These are phyloP conservation scores for Sinocyclocheilus anshuiensis DNA, from an alignment of 2,113 vertebrate genomes.

Conservation along the genomic window DNA sequence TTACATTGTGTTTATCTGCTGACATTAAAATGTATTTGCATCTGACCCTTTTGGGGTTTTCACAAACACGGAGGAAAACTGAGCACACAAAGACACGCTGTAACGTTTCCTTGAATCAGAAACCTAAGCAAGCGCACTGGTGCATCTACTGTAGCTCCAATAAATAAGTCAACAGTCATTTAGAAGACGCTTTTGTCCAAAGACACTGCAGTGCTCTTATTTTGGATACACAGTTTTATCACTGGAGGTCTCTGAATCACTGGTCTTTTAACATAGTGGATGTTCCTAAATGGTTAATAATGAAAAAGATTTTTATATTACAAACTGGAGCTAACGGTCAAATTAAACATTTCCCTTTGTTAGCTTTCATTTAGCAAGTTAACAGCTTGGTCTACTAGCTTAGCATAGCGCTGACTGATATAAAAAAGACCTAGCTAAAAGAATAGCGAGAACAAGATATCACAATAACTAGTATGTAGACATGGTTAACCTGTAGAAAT, in stretches of 20 bases:
- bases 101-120: neutral
- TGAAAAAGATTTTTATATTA: too few relatives aligned
- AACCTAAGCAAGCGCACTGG: neutral
- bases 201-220: neutral
- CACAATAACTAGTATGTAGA: neutral
- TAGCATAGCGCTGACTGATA: neutral
- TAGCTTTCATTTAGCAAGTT: neutral
- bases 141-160: neutral
- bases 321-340: neutral
- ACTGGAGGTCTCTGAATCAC: neutral
- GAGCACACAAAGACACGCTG: neutral
- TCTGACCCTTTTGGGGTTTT: neutral
- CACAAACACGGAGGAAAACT: neutral
- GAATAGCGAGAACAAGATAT: neutral
- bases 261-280: neutral
- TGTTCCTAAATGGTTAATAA: neutral
- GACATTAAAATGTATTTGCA: neutral
- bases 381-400: neutral
- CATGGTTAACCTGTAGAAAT: too few relatives aligned
- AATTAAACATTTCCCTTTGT: neutral
- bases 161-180: neutral
- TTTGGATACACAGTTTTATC: neutral
- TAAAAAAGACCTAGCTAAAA: neutral
- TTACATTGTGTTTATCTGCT: neutral
- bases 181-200: neutral